Evolutionary conservation across 2,113 vertebrate genomes (phyloP).

Genomic region (Taxidea taxus): DNA sequence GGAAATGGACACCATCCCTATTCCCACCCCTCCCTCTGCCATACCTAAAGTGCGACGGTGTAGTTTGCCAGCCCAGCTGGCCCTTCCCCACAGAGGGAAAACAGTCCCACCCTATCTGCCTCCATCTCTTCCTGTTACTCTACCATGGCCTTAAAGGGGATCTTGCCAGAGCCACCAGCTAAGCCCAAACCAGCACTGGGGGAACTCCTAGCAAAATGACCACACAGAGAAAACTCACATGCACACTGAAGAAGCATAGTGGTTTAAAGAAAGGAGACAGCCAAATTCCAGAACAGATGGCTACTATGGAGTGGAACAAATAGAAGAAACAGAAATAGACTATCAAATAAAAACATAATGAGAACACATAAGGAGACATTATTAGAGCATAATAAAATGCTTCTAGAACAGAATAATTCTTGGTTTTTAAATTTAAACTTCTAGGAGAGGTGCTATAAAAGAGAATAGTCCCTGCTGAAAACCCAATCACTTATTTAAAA

Average conservation of each 20-base stretch:
- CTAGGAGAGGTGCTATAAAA: not conserved
- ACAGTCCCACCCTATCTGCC: not conserved
- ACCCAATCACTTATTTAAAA: not conserved
- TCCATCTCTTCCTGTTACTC: not conserved
- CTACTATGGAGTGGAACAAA: slow-evolving; percentile 23
- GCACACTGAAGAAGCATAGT: not conserved
- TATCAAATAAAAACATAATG: slow-evolving; percentile 16
- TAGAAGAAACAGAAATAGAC: slow-evolving; percentile 37
- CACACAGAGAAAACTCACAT: not conserved
- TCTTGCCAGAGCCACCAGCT: not conserved
- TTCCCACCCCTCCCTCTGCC: not conserved
- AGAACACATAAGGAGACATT: slow-evolving; percentile 42
- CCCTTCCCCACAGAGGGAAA: not conserved
- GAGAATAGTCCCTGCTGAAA: not conserved
- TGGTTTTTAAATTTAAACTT: not conserved
- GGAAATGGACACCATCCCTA: not conserved
- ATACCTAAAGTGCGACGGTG: not conserved
- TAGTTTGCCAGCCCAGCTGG: not conserved
- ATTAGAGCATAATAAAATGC: slow-evolving; percentile 39
- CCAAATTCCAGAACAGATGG: slow-evolving; percentile 36
- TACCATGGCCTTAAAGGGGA: not conserved
- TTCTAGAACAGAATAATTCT: not conserved
- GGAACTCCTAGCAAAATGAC: not conserved
- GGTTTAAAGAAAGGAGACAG: not conserved
- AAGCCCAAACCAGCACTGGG: not conserved